phyloP scores from a whole-genome alignment of 1,140 invertebrate species.

The fruit fly (Drosophila melanogaster) region DNA sequence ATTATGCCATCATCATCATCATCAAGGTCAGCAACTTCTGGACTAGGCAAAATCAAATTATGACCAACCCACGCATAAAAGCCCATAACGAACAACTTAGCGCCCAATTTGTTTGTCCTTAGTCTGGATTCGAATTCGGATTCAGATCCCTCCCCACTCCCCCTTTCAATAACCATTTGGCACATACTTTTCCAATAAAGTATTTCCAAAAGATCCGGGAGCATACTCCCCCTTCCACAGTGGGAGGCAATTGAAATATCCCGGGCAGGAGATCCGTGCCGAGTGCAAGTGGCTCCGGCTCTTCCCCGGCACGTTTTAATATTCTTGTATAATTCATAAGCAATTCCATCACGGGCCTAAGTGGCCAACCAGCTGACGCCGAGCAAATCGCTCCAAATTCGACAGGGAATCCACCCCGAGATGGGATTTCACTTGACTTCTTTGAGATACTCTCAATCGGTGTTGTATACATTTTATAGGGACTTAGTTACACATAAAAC shows the following conservation, averaged over 20 bases:
- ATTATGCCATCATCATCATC: conserved; percentile 69
- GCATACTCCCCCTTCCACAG: conserved; percentile 13
- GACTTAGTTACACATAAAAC: no score
- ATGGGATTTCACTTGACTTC: conserved; percentile 1
- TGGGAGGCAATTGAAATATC: conserved; percentile 68
- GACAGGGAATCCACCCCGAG: conserved; percentile 24
- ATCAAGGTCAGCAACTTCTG: conserved; percentile 61
- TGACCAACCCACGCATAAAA: conserved; percentile 43
- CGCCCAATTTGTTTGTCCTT: conserved; percentile 74
- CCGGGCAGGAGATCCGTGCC: conserved; percentile 7
- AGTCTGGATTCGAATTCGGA: conserved; percentile 11
- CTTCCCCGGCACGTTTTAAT: conserved; percentile 74
- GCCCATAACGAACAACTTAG: conserved; percentile 77
- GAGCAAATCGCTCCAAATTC: conserved; percentile 43
- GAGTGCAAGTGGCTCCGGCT: conserved; percentile 26
- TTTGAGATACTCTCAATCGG: conserved; percentile 3
- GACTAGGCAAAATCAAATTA: conserved; percentile 65
- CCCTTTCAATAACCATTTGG: conserved; percentile 72
- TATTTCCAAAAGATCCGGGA: conserved; percentile 60
- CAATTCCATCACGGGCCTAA: conserved; percentile 84
- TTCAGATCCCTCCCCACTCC: not conserved
- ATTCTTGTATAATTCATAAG: conserved; percentile 85
- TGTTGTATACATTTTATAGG: not conserved
- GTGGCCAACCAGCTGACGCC: conserved; percentile 84
- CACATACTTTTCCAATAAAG: conserved; percentile 83